A percentile compares a stretch with the other conserved stretches of the same genome.
phyloP scores from a whole-genome alignment of 1,140 invertebrate genomes.

The Plodia interpunctella region DNA sequence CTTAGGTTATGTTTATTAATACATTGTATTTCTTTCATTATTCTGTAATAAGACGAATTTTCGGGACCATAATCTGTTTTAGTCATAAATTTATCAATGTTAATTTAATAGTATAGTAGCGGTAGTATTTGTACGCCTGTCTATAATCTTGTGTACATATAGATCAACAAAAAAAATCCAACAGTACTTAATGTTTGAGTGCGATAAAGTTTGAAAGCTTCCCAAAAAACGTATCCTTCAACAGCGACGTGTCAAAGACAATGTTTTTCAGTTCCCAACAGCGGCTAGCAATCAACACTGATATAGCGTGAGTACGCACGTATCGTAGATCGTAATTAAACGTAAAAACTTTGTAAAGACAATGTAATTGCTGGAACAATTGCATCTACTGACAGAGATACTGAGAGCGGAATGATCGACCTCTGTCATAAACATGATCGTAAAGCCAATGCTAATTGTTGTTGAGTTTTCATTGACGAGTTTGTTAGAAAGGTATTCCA shows the following conservation, averaged over 20 bases:
- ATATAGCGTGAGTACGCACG: slow-evolving; percentile 1
- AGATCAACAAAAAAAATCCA: too few species aligned
- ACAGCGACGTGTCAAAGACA: background rate
- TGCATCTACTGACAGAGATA: slow-evolving; percentile 3
- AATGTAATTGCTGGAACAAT: slow-evolving; percentile 3
- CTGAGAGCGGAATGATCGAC: background rate
- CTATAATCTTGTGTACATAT: too few species aligned
- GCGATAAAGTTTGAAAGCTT: too few species aligned
- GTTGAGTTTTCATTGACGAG: too few species aligned
- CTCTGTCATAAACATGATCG: background rate
- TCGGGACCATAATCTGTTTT: too few species aligned
- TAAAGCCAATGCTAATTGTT: background rate
- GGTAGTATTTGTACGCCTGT: too few species aligned
- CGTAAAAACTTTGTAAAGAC: slow-evolving; percentile 4
- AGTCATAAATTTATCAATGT: too few species aligned
- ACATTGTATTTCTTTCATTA: background rate
- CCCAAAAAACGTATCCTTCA: background rate
- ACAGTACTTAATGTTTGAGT: too few species aligned
- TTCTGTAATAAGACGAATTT: too few species aligned
- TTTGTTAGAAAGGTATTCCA: too few species aligned
- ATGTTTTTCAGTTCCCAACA: background rate
- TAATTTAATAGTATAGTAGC: too few species aligned
- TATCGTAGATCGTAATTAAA: background rate
- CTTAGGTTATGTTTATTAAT: background rate
- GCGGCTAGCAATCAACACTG: background rate